Evolutionary conservation across 2,797 vertebrate genomes (phyloP).

Genomic region (Orientallactaga sibirica): DNA sequence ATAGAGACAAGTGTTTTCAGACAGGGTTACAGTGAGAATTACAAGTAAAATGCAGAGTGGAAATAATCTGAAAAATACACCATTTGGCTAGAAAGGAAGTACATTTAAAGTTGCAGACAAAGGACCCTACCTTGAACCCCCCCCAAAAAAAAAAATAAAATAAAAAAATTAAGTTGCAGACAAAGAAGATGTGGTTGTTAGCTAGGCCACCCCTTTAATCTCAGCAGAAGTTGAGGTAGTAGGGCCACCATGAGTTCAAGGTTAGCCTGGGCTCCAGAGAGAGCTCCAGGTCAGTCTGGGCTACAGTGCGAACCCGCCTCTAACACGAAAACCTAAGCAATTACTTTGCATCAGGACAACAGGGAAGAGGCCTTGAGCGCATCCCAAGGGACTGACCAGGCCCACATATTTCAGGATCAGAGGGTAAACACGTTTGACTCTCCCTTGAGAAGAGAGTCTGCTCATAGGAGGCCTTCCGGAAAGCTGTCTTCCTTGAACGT

Average conservation of each 20-base stretch:
- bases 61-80: background rate
- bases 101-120: background rate
- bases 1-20: background rate
- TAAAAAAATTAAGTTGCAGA: background rate
- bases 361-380: background rate
- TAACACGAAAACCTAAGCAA: background rate
- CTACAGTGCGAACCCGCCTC: too few species aligned
- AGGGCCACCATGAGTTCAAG: too few species aligned
- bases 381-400: background rate
- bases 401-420: background rate
- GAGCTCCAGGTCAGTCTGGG: too few species aligned
- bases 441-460: background rate
- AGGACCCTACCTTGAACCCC: too few species aligned
- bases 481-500: background rate
- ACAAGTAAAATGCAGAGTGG: background rate
- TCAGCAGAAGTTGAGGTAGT: too few species aligned
- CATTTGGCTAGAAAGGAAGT: background rate
- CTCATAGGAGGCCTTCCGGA: background rate
- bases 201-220: background rate
- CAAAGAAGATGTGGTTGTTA: background rate
- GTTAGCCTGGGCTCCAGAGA: too few species aligned
- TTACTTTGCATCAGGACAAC: background rate
- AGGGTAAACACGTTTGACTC: background rate
- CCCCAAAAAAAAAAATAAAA: too few species aligned
- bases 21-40: background rate